Evolutionary conservation across 2,888 invertebrate genomes (phyloP).

Genomic region (Chloroclystis v-ata): DNA sequence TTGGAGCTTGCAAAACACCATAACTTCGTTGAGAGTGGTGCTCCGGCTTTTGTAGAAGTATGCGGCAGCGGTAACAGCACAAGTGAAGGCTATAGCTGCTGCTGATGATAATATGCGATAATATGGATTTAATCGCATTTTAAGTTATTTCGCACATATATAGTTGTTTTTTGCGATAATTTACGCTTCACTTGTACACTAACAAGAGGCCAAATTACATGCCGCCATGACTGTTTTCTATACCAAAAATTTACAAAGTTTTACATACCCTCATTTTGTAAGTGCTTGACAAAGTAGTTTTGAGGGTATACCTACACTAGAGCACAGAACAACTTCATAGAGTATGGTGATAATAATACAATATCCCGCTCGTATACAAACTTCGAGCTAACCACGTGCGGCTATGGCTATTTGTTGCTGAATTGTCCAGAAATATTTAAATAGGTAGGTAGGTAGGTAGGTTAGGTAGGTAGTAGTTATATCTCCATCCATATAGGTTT

Average conservation of each 20-base stretch:
- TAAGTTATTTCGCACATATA: slow-evolving; percentile 64
- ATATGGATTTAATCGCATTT: slow-evolving; percentile 64
- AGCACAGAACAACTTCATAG: too few species aligned
- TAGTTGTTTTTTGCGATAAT: slow-evolving; percentile 32
- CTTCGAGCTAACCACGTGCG: too few species aligned
- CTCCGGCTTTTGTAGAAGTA: slow-evolving; percentile 62
- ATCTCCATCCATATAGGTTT: too few species aligned
- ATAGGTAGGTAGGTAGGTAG: too few species aligned
- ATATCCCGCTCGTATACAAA: too few species aligned
- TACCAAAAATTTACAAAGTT: slow-evolving; percentile 18
- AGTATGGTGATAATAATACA: too few species aligned
- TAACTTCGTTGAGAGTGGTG: slow-evolving; percentile 65
- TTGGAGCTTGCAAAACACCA: slow-evolving; percentile 73
- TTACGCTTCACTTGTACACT: slow-evolving; percentile 53
- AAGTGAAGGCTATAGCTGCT: slow-evolving; percentile 62
- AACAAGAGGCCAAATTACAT: slow-evolving; percentile 52
- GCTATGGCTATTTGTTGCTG: too few species aligned
- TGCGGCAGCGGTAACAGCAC: slow-evolving; percentile 64
- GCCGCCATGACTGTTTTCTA: slow-evolving; percentile 30
- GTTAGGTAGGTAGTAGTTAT: too few species aligned
- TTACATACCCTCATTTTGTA: slow-evolving; percentile 46
- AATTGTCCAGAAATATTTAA: too few species aligned
- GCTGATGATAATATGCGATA: slow-evolving; percentile 60
- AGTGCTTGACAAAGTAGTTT: neutral
- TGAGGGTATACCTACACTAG: too few species aligned